Evolutionary conservation across 2,888 invertebrate genomes (phyloP).

Genomic region (Dasysyrphus albostriatus): DNA sequence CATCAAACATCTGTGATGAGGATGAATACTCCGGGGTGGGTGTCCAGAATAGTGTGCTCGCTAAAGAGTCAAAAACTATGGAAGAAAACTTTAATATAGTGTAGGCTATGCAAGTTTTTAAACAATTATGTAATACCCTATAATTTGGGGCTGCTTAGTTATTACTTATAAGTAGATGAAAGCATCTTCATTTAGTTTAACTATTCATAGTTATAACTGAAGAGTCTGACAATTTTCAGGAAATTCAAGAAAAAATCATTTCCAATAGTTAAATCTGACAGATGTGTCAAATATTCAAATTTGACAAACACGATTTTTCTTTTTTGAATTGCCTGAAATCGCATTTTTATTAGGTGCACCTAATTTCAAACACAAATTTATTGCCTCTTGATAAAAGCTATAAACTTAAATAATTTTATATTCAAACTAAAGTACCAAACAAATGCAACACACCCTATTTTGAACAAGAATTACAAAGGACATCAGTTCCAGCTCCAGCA

Average conservation of each 20-base stretch:
- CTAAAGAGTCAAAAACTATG: conserved; percentile 38
- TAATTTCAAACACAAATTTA: no score
- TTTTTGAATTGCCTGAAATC: no score
- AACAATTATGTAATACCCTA: conserved; percentile 8
- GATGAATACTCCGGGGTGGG: conserved; percentile 26
- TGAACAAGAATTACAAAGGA: not conserved
- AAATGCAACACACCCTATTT: conserved; percentile 1
- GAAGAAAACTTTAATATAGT: not conserved
- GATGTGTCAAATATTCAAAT: no score
- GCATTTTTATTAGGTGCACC: no score
- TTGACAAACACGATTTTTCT: no score
- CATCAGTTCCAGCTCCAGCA: conserved; percentile 12
- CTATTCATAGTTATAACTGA: no score
- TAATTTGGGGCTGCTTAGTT: no score
- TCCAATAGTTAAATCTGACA: no score
- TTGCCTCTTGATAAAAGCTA: not conserved
- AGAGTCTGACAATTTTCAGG: no score
- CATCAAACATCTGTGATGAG: conserved; percentile 70
- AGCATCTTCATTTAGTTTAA: no score
- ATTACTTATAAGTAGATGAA: no score
- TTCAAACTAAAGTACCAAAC: not conserved
- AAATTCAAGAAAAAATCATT: no score
- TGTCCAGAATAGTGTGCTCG: conserved; percentile 53
- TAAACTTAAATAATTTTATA: not conserved
- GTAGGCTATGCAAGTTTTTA: not conserved